Base-by-base conservation (phyloP, 2,797 vertebrate genomes). In the Xenopus petersii region DNA sequence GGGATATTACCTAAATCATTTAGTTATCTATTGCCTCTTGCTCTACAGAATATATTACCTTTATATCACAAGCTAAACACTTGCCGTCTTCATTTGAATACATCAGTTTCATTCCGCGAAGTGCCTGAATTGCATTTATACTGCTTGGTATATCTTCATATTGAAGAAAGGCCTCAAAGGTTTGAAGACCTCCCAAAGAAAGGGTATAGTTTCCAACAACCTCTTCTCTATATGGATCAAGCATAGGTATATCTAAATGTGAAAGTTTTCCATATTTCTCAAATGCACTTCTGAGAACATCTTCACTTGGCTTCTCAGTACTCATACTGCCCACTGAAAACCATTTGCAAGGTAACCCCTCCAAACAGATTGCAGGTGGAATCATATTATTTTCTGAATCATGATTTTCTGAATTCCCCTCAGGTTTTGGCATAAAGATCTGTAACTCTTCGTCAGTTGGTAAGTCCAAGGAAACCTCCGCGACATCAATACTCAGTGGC, bases 271-370 rank as follows among this genome's bases (percentile, higher is more conserved):
- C 89, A 75, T 89, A 91, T 46, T 80, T 80, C 75, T 85, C 87
- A 81, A 90, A 89, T 12, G 86, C 86, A 13, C 80, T 82, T 16
- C 80, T 82, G 21, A 91, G 80, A 64, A 89, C 80, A 49, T 88
- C 85, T 77, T 89, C 86, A 64, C 84, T 87, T 0, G 88, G 88
- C 64, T 83, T 86, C 71, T 88, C 85, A 46, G 79, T 82, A 5
- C 54, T 87, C 51, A 85, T 84, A 3, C 82, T 83, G 71, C 82
- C 84, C 10, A 81, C 72, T 30, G 83, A 85, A 80, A 91, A 89
- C 88, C 88, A 90, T 65, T 89, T 89, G 74, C 88, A 88, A 10
- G 89, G 88, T 71, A 91, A 76, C 33, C 86, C 88, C 81, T 87
- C 81, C 15, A 90, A 82, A 70, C 88, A 81, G 64, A 91, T 81